Percentiles rank a stretch among this genome's conserved stretches.
phyloP scores from a whole-genome alignment of 1,140 invertebrate genomes.

The Drosophila kohkoa region DNA sequence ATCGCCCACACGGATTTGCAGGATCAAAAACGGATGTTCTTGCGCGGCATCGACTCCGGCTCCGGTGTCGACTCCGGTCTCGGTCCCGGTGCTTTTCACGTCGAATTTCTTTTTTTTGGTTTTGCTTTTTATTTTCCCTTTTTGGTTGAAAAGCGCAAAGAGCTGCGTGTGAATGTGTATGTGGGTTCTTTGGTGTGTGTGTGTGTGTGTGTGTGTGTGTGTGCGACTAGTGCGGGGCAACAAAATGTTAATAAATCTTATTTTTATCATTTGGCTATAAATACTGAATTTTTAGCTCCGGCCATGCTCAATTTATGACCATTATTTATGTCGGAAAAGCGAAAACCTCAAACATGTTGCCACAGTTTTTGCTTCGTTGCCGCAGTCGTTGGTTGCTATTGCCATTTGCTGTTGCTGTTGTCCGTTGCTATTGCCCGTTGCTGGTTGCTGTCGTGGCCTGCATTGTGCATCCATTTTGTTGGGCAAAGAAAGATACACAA shows the following conservation, averaged over 20 bases:
- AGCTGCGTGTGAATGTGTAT: slow-evolving; percentile 31
- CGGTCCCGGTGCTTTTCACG: slow-evolving; percentile 22
- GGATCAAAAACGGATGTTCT: slow-evolving; percentile 78
- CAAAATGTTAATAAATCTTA: slow-evolving; percentile 85
- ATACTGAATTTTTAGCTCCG: slow-evolving; percentile 85
- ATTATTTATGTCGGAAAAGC: slow-evolving; percentile 85
- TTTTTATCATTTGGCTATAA: slow-evolving; percentile 85
- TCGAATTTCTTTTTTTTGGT: slow-evolving; percentile 11
- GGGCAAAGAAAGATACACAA: slow-evolving; percentile 67
- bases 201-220: slow-evolving; percentile 32
- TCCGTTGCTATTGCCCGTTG: slow-evolving; percentile 8
- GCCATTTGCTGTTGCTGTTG: slow-evolving; percentile 11
- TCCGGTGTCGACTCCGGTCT: slow-evolving; percentile 46
- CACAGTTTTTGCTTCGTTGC: slow-evolving; percentile 67
- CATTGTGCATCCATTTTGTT: slow-evolving; percentile 81
- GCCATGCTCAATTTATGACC: slow-evolving; percentile 85
- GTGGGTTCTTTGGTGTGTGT: slow-evolving; percentile 27
- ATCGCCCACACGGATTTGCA: slow-evolving; percentile 35
- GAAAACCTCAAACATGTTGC: slow-evolving; percentile 83
- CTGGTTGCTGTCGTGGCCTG: slow-evolving; percentile 51
- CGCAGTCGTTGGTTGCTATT: slow-evolving; percentile 8
- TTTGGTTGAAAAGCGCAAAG: slow-evolving; percentile 45
- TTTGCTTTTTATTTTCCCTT: slow-evolving; percentile 12
- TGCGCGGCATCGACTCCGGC: slow-evolving; percentile 56
- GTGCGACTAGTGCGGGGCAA: slow-evolving; percentile 54